These are phyloP conservation scores for Yponomeuta evonymella DNA, from an alignment of 2,888 invertebrate species.

Conservation along the genomic window DNA sequence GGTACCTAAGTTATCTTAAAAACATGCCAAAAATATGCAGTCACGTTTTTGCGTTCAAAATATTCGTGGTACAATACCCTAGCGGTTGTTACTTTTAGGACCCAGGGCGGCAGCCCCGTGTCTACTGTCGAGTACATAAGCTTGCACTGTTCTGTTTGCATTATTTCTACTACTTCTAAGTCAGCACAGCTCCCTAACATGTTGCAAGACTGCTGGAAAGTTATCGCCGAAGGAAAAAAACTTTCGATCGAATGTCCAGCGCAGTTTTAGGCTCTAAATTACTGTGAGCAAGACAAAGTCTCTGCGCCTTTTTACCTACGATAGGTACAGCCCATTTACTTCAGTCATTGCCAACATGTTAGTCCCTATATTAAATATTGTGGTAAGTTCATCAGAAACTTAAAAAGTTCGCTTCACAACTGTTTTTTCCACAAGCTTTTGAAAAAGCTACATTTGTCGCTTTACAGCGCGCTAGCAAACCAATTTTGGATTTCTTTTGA, in stretches of 20 bases:
- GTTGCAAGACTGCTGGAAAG: not conserved
- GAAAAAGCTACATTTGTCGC: slow-evolving; percentile 7
- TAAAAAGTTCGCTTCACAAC: not conserved
- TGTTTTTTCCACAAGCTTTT: slow-evolving; percentile 9
- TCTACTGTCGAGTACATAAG: slow-evolving; percentile 10
- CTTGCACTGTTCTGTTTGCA: slow-evolving; percentile 17
- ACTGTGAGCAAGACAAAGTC: not conserved
- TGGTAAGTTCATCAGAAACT: slow-evolving; percentile 10
- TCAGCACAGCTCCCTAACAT: slow-evolving; percentile 14
- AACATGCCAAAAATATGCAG: no score
- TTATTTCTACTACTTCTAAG: slow-evolving; percentile 1
- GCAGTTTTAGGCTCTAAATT: no score
- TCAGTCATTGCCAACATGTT: not conserved
- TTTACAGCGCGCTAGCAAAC: slow-evolving; percentile 1
- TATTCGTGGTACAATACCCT: no score
- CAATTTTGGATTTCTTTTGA: not conserved
- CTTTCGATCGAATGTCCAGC: no score
- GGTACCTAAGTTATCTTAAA: no score
- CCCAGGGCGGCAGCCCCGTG: not conserved
- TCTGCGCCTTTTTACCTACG: not conserved
- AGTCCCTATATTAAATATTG: slow-evolving; percentile 1
- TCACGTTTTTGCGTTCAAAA: no score
- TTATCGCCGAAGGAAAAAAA: no score
- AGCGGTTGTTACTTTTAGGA: not conserved
- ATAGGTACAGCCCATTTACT: not conserved